Conservation (phyloP, 2,113 vertebrate species). For the Lophotis ruficrista region DNA sequence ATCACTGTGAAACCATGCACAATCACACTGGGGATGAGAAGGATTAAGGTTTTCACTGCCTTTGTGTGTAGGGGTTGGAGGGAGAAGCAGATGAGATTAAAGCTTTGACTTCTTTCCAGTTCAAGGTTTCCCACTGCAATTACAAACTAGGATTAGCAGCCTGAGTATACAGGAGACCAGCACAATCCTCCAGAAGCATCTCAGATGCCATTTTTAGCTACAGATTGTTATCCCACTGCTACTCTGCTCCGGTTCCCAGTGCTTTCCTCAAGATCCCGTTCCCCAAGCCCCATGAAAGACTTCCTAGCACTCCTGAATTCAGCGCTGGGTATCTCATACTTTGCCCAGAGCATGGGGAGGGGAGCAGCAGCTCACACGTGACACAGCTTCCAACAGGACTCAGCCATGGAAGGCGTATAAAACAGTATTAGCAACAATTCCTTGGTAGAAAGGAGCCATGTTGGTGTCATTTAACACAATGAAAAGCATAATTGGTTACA, state of each 20-base stretch:
- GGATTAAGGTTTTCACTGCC: neutral
- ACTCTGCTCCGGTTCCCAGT: neutral
- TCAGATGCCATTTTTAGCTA: neutral
- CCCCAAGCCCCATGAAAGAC: neutral
- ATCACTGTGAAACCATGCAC: neutral
- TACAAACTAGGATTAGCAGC: neutral
- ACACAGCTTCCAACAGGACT: constrained; percentile 3
- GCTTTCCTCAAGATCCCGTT: neutral
- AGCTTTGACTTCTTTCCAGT: neutral
- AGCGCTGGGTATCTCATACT: neutral
- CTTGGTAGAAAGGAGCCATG: constrained; percentile 36
- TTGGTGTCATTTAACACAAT: constrained; percentile 65
- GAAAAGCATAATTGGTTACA: constrained; percentile 72
- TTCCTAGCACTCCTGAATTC: neutral
- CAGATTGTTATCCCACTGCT: neutral
- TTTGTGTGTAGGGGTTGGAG: neutral
- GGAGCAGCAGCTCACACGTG: neutral
- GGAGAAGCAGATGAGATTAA: neutral
- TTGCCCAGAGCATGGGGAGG: neutral
- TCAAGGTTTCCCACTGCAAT: constrained; percentile 17
- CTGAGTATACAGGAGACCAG: neutral
- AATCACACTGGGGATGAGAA: neutral
- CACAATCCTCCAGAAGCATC: neutral
- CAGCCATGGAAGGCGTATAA: neutral
- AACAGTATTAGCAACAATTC: neutral